Percentiles rank a stretch among this genome's conserved stretches.
These are phyloP conservation scores for Plestiodon gilberti DNA, from an alignment of 2,113 vertebrate species.

Conservation along the genomic window DNA sequence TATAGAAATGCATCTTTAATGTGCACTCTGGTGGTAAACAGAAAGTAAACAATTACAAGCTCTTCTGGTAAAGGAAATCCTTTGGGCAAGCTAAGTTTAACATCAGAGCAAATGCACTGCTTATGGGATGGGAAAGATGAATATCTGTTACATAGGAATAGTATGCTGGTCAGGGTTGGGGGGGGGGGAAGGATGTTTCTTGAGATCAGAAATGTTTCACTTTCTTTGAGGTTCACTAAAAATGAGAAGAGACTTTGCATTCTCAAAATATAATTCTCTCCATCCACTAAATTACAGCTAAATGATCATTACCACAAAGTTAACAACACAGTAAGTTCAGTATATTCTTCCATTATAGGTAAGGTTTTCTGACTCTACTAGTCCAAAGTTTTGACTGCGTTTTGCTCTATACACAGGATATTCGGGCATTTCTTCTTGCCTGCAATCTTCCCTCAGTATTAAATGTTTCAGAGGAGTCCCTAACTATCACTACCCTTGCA, in stretches of 20 bases:
- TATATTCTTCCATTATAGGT: not conserved
- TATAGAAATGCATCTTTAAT: conserved; percentile 21
- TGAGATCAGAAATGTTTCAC: not conserved
- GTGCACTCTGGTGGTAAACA: not conserved
- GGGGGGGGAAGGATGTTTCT: not conserved
- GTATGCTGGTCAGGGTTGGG: not conserved
- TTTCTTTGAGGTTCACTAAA: not conserved
- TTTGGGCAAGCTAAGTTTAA: conserved; percentile 6
- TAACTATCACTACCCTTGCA: not conserved
- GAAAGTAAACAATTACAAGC: conserved; percentile 16
- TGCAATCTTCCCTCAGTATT: not conserved
- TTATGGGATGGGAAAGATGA: conserved; percentile 12
- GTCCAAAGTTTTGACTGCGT: not conserved
- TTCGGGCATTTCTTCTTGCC: not conserved
- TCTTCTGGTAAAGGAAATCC: not conserved
- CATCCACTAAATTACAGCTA: not conserved
- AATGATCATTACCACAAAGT: not conserved
- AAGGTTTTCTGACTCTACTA: not conserved
- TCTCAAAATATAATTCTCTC: not conserved
- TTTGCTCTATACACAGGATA: not conserved
- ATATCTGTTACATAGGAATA: not conserved
- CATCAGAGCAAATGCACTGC: not conserved
- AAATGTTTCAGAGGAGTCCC: not conserved
- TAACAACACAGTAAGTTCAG: not conserved
- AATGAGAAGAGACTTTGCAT: not conserved